These are phyloP conservation scores for Melanotaenia nigrans DNA, from an alignment of 2,797 vertebrate genomes.

Conservation along the genomic window DNA sequence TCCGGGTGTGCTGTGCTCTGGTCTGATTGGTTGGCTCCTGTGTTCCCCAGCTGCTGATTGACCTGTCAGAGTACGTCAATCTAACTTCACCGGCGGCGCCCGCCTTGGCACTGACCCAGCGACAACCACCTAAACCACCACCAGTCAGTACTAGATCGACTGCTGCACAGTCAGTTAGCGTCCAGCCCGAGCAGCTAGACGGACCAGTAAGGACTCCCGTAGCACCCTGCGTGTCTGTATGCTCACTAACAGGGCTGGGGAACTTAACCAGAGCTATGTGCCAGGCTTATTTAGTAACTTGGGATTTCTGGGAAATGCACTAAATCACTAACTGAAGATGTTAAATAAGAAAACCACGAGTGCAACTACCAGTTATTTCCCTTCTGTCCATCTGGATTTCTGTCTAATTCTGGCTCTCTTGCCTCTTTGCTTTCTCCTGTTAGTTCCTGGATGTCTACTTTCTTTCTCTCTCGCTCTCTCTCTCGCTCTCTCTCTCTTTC, in stretches of 20 bases:
- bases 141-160: constrained; percentile 61
- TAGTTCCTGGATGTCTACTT: too few species aligned
- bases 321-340: neutral
- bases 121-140: constrained; percentile 68
- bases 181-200: constrained; percentile 25
- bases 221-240: constrained; percentile 38
- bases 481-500: too few species aligned
- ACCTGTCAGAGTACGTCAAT: constrained; percentile 75
- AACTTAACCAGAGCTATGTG: constrained; percentile 2
- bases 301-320: neutral
- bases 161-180: constrained; percentile 56
- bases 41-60: constrained; percentile 78
- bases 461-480: too few species aligned
- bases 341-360: neutral
- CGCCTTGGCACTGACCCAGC: constrained; percentile 44
- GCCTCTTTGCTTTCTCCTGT: too few species aligned
- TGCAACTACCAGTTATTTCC: too few species aligned
- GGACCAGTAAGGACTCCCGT: constrained; percentile 63
- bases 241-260: constrained; percentile 49
- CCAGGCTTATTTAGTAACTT: neutral
- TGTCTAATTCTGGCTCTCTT: too few species aligned
- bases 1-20: constrained; percentile 42
- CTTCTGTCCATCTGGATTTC: too few species aligned
- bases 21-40: constrained; percentile 77
- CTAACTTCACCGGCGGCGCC: constrained; percentile 55